Base-by-base conservation (phyloP, 2,888 invertebrate genomes). In the Xestia xanthographa region DNA sequence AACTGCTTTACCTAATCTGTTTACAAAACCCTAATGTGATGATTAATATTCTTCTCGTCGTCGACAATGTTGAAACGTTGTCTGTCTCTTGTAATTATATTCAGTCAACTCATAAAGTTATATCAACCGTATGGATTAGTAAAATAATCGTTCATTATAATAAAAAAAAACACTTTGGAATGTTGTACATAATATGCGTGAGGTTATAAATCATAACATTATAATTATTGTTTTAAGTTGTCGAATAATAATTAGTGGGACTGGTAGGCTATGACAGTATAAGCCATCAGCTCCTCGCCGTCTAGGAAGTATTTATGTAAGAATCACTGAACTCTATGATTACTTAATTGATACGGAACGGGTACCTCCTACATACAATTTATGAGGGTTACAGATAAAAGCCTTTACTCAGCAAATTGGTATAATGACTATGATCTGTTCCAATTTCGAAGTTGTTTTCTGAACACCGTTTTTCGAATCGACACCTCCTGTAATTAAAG, bases 401-500 rank as follows among this genome's bases (percentile, higher is more conserved):
- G 88, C 86, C 85, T 89, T 86, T 87, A 90, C 91, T 87, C 92
- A 92, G 90, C 88, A 90, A 92, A 92, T 91, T 92, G 88, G 84
- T 89, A 87, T 95, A 95, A 95, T 95, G 90, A 93, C 92, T 93
- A 93, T 95, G 91, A 94, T 95, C 94, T 94, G 92, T 92, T 89
- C 90, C 92, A 93, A 91, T 91, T 92, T 92, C 91, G 91, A 92
- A 93, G 91, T 92, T 88, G 90, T 92, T 92, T 90, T 92, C 91
- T 91, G 92, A 92, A 91, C 89, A 92, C 91, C 90, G 93, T 94
- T 96, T 95, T 95, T 95, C 95, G 93, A 93, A 95, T 96, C 95
- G 95, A 96, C 96, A 96, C 96, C 95, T 95, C 90, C 83, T 87
- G 92, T 95, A 96, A 96, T 96, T 96, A 95, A 94, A 90, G 92